phyloP scores from a whole-genome alignment of 2,888 invertebrate genomes.

The Ophioninae sp. region DNA sequence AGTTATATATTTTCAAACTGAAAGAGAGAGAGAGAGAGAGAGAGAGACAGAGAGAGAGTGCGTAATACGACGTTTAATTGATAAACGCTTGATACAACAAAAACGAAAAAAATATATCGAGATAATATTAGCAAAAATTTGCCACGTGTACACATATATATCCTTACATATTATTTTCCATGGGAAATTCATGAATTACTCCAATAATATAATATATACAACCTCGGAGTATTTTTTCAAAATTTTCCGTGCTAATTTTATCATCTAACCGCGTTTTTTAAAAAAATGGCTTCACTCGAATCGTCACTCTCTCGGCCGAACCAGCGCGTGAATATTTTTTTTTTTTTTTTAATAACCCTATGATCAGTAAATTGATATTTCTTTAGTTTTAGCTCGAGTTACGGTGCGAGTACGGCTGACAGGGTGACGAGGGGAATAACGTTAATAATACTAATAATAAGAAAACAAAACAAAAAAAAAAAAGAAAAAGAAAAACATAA shows the following conservation, averaged over 20 bases:
- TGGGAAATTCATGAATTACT: background rate
- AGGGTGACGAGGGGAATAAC: constrained; percentile 43
- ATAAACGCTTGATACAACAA: background rate
- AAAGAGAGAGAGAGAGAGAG: background rate
- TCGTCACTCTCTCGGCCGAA: constrained; percentile 41
- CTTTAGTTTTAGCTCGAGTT: background rate
- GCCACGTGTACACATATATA: background rate
- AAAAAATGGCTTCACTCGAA: constrained; percentile 24
- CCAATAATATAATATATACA: constrained; percentile 56
- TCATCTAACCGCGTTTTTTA: constrained; percentile 13
- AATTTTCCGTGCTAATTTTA: constrained; percentile 1
- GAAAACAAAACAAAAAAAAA: too few relatives aligned
- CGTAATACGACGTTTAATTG: background rate
- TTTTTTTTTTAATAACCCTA: background rate
- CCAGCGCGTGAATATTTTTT: constrained; percentile 11
- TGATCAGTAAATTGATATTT: background rate
- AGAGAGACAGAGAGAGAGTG: too few relatives aligned
- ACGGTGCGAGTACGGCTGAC: constrained; percentile 42
- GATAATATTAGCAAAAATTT: background rate
- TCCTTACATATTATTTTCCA: background rate
- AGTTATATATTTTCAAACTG: constrained; percentile 9
- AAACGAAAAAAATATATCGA: background rate
- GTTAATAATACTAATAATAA: constrained; percentile 39
- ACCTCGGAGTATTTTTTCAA: constrained; percentile 48
- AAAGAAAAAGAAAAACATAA: constrained; percentile 62